Conservation (phyloP, 2,113 vertebrate species). For the Girardinichthys multiradiatus region DNA sequence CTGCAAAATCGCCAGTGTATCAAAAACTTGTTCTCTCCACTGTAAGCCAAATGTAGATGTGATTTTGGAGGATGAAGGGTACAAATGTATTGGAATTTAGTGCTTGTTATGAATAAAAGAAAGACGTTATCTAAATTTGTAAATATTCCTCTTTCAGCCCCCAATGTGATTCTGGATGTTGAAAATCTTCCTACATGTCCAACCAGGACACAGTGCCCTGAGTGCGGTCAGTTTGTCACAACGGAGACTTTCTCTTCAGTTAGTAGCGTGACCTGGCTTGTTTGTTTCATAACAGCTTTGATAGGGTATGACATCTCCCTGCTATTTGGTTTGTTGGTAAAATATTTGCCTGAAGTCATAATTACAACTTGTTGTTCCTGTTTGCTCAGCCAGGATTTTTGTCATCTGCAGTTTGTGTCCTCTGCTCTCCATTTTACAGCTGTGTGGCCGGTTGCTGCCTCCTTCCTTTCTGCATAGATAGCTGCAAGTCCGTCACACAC, state of each 20-base stretch:
- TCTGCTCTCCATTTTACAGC: conserved; percentile 42
- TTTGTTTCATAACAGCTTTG: conserved; percentile 49
- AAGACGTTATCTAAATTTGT: not conserved
- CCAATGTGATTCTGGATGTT: conserved; percentile 64
- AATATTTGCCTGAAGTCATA: conserved; percentile 33
- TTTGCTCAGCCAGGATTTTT: conserved; percentile 8
- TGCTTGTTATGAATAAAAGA: not conserved
- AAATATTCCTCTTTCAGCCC: conserved; percentile 58
- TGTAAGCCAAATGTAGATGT: too few species aligned
- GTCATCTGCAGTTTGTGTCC: not conserved
- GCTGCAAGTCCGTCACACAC: conserved; percentile 67
- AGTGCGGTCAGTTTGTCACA: conserved; percentile 66
- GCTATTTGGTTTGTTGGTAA: not conserved
- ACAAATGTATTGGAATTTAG: not conserved
- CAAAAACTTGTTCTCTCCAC: too few species aligned
- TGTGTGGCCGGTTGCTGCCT: conserved; percentile 77
- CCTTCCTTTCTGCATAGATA: conserved; percentile 71
- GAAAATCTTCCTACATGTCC: conserved; percentile 49
- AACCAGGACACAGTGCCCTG: conserved; percentile 69
- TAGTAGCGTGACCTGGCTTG: conserved; percentile 64
- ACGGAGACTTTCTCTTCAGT: conserved; percentile 58
- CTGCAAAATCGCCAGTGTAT: too few species aligned
- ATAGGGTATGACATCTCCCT: conserved; percentile 58
- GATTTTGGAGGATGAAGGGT: fast-evolving
- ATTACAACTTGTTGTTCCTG: not conserved